Percentiles rank a stretch among this genome's conserved stretches.
phyloP scores from a whole-genome alignment of 2,113 vertebrate genomes.

The Cyphomyrus discorhynchus region DNA sequence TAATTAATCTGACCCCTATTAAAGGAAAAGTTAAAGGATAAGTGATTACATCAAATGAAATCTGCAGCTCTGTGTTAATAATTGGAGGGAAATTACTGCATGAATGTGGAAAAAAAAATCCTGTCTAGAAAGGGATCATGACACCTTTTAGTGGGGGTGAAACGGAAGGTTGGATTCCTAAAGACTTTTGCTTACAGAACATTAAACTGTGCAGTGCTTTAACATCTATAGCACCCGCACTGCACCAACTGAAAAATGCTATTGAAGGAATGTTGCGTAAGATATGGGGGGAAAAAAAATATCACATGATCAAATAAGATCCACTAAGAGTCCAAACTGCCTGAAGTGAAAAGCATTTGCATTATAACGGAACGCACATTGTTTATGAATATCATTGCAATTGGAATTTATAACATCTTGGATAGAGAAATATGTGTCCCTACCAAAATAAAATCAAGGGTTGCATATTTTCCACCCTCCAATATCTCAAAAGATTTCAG shows the following conservation, averaged over 20 bases:
- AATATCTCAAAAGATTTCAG: not conserved
- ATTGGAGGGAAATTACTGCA: conserved; percentile 5
- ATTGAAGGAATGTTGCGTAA: not conserved
- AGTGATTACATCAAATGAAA: conserved; percentile 11
- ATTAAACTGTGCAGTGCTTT: not conserved
- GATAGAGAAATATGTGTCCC: not conserved
- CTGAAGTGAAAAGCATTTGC: not conserved
- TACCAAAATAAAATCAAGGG: not conserved
- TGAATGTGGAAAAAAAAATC: not conserved
- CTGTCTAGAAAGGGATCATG: not conserved
- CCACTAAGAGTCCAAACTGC: not conserved
- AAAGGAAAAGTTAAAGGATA: conserved; percentile 3
- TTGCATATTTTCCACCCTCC: not conserved
- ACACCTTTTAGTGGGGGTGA: conserved; percentile 9
- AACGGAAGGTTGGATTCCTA: not conserved
- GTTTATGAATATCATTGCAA: not conserved
- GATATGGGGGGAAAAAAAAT: not conserved
- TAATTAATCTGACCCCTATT: conserved; percentile 8
- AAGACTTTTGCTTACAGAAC: not conserved
- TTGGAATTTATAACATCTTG: not conserved
- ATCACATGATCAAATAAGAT: not conserved
- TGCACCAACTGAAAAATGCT: not conserved
- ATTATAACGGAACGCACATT: not conserved
- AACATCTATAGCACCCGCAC: not conserved
- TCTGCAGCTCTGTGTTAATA: not conserved